Conservation (phyloP, 2,797 vertebrate species). For the Parauchenoglanis ngamensis region DNA sequence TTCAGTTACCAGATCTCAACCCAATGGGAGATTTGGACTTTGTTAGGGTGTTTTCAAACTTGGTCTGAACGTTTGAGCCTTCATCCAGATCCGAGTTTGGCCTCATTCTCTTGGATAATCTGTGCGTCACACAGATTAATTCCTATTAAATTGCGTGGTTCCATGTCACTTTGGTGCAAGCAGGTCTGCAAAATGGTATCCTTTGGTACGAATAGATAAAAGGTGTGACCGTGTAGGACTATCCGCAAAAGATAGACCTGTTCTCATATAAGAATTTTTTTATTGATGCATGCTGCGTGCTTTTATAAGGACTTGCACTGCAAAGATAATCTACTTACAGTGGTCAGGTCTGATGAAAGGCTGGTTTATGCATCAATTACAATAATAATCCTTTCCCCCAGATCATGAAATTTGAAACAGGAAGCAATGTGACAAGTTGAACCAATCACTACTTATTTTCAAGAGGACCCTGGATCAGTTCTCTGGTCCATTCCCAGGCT, state of each 20-base stretch:
- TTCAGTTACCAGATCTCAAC: background rate
- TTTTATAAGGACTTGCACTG: background rate
- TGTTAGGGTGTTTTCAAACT: background rate
- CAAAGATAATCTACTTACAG: background rate
- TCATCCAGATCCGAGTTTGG: background rate
- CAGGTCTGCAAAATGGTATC: background rate
- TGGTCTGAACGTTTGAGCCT: background rate
- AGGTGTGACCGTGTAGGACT: background rate
- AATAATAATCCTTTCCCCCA: background rate
- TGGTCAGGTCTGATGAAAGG: background rate
- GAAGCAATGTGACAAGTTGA: no score
- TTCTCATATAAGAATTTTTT: background rate
- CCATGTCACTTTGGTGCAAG: background rate
- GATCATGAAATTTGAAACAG: background rate
- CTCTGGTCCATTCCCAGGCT: background rate
- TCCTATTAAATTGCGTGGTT: background rate
- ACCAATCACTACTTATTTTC: background rate
- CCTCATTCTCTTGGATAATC: no score
- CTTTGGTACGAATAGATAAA: background rate
- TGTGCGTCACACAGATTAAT: background rate
- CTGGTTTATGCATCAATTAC: background rate
- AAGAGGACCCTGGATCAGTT: background rate
- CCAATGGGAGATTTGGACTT: background rate
- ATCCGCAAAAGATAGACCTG: background rate
- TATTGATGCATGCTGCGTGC: no score